A percentile compares a stretch with the other conserved stretches of the same genome.
Conservation (phyloP, 2,797 vertebrate species). For the Ammospiza maritima region DNA sequence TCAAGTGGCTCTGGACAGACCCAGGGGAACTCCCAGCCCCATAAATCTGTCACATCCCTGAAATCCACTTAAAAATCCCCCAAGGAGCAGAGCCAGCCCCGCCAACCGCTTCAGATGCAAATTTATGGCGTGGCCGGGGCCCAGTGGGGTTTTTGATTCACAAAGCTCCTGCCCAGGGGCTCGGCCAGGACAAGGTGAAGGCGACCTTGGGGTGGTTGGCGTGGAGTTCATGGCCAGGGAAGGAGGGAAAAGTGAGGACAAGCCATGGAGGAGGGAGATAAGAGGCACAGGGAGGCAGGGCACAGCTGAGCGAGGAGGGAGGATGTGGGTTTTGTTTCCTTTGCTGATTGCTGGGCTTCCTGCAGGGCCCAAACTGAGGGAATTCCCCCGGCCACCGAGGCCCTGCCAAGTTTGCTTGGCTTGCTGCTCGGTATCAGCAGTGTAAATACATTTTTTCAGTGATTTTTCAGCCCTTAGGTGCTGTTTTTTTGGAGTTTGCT, state of each 20-base stretch:
- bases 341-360: not conserved
- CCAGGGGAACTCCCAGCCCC: not conserved
- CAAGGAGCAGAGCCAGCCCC: not conserved
- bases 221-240: fast-evolving
- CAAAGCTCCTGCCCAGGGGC: not conserved
- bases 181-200: not conserved
- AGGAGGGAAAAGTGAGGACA: fast-evolving
- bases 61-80: not conserved
- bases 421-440: not conserved
- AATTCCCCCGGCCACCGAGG: not conserved
- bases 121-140: not conserved
- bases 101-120: fast-evolving
- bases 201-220: not conserved
- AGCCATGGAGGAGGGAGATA: fast-evolving
- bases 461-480: not conserved
- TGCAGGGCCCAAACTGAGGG: not conserved
- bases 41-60: not conserved
- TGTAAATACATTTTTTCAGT: not conserved
- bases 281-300: not conserved
- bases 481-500: not conserved
- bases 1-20: fast-evolving
- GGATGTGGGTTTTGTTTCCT: slow-evolving; percentile 7
- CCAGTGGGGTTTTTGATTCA: not conserved
- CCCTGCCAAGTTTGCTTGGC: not conserved
- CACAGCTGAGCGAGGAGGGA: not conserved